Percentiles rank a stretch among this genome's conserved stretches.
Conservation (phyloP, 1,140 invertebrate genomes). For the Oedothorax gibbosus region DNA sequence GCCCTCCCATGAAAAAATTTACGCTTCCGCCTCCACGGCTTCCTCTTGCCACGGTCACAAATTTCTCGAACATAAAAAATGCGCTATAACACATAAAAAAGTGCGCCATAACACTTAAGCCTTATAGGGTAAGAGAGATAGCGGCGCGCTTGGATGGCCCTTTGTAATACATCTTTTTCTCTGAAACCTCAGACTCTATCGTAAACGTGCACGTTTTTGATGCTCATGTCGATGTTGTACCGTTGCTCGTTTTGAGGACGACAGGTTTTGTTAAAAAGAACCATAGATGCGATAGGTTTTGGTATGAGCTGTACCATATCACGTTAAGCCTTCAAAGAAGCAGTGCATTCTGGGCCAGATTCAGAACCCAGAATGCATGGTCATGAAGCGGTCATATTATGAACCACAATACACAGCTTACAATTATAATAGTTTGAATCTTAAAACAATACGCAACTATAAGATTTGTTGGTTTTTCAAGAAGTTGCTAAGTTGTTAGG, state of each 20-base stretch:
- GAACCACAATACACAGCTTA: no score
- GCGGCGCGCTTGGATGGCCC: conserved; percentile 31
- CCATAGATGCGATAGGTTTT: background rate
- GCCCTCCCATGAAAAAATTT: conserved; percentile 37
- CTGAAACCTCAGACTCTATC: conserved; percentile 50
- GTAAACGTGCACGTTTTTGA: conserved; percentile 35
- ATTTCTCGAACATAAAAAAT: conserved; percentile 47
- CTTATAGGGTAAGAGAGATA: conserved; percentile 44
- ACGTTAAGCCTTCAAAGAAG: no score
- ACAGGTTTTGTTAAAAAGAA: conserved; percentile 17
- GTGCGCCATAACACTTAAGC: conserved; percentile 50
- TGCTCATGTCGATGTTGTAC: conserved; percentile 22
- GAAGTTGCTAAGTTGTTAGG: no score
- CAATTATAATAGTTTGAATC: no score
- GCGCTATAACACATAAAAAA: conserved; percentile 50
- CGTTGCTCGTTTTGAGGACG: conserved; percentile 1
- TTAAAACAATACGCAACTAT: no score
- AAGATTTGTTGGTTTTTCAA: no score
- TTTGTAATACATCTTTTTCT: conserved; percentile 47
- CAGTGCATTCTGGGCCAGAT: no score
- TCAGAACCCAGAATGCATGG: no score
- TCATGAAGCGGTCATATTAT: no score
- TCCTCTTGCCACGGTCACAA: conserved; percentile 44
- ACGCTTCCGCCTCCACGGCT: conserved; percentile 30
- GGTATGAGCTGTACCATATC: background rate